Evolutionary conservation across 2,797 vertebrate genomes (phyloP).

Genomic region (Benthosema pterotum): DNA sequence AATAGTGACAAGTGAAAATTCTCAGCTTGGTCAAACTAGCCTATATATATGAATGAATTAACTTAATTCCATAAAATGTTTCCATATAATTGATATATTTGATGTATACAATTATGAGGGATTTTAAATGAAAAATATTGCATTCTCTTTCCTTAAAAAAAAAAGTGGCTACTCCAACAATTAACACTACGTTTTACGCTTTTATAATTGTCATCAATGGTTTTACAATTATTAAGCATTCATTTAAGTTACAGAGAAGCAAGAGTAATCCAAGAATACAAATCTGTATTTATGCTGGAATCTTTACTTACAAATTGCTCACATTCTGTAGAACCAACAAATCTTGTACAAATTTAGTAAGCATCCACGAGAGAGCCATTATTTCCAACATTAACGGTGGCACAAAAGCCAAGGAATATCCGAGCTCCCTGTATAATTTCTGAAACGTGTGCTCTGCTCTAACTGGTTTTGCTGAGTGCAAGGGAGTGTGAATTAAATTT

Average conservation of each 20-base stretch:
- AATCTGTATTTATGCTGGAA: constrained; percentile 19
- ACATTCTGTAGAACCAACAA: constrained; percentile 56
- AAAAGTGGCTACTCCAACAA: background rate
- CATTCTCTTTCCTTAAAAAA: too few relatives aligned
- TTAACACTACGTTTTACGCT: background rate
- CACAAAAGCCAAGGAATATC: constrained; percentile 18
- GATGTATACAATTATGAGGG: background rate
- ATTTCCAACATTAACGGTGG: constrained; percentile 44
- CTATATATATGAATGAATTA: background rate
- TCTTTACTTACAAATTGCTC: constrained; percentile 68
- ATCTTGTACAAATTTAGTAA: constrained; percentile 36
- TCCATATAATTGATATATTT: background rate
- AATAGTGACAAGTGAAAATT: too few relatives aligned
- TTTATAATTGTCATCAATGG: constrained; percentile 2
- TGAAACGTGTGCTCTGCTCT: constrained; percentile 48
- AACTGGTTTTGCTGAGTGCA: constrained; percentile 57
- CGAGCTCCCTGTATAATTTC: constrained; percentile 26
- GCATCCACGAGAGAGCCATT: constrained; percentile 56
- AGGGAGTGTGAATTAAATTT: constrained; percentile 62
- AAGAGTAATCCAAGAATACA: constrained; percentile 17
- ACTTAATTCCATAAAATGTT: constrained; percentile 1
- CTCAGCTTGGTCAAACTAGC: too few relatives aligned
- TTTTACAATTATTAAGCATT: constrained; percentile 33
- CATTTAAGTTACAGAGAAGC: background rate
- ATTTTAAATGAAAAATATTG: background rate